Evolutionary conservation across 2,797 vertebrate genomes (phyloP).

Genomic region (Gymnoscopelus microlampas): DNA sequence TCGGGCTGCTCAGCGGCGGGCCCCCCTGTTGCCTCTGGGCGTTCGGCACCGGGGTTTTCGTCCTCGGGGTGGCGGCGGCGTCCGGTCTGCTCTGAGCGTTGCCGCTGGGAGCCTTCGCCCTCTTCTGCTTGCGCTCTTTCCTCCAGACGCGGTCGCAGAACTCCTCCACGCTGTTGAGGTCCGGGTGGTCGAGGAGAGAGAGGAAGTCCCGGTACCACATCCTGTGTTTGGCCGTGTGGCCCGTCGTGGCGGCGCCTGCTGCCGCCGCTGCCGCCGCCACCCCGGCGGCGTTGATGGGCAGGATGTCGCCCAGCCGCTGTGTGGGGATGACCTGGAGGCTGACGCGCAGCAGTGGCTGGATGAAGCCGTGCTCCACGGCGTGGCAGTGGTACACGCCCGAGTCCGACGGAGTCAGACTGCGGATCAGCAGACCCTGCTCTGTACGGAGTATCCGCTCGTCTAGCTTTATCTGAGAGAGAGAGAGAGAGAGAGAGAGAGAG

Average conservation of each 20-base stretch:
- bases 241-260: conserved; percentile 41
- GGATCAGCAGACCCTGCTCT: conserved; percentile 93
- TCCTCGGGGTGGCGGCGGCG: conserved; percentile 36
- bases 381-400: conserved; percentile 93
- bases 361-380: conserved; percentile 95
- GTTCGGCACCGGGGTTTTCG: conserved; percentile 59
- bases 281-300: conserved; percentile 68
- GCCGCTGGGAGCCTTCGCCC: conserved; percentile 77
- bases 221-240: conserved; percentile 89
- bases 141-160: conserved; percentile 99
- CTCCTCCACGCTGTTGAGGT: conserved; percentile 97
- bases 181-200: conserved; percentile 95
- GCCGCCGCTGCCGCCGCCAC: conserved; percentile 82
- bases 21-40: conserved; percentile 73
- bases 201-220: conserved; percentile 98
- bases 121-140: conserved; percentile 94
- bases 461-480: conserved; percentile 84
- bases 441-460: conserved; percentile 89
- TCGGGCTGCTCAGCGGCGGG: conserved; percentile 59
- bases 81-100: too few species aligned
- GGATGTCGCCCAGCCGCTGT: conserved; percentile 91
- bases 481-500: conserved; percentile 13
- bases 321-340: conserved; percentile 94
- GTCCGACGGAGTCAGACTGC: conserved; percentile 89
- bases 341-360: conserved; percentile 95